Conservation (phyloP, 1,140 invertebrate species). For the Zaprionus tsacasi region DNA sequence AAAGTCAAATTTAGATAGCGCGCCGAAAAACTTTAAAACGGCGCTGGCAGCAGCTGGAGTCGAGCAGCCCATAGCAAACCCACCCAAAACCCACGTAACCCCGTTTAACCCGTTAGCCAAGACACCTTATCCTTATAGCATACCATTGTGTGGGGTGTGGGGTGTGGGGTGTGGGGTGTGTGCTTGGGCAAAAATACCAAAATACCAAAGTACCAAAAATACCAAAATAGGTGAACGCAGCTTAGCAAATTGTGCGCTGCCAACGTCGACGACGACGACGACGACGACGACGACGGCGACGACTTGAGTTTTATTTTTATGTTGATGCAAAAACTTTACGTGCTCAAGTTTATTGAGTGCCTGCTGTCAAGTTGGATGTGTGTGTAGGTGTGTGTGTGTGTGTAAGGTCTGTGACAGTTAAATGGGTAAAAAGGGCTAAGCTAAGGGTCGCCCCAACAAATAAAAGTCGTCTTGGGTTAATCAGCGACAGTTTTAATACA, state of each 20-base stretch:
- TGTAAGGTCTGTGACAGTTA: slow-evolving; percentile 28
- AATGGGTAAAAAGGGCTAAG: slow-evolving; percentile 36
- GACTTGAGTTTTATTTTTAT: slow-evolving; percentile 67
- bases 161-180: slow-evolving; percentile 4
- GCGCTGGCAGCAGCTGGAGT: slow-evolving; percentile 26
- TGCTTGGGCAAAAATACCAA: slow-evolving; percentile 23
- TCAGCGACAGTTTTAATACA: slow-evolving; percentile 39
- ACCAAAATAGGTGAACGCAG: slow-evolving; percentile 54
- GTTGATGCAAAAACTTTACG: slow-evolving; percentile 65
- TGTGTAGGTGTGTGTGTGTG: slow-evolving; percentile 5
- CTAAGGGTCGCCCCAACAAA: slow-evolving; percentile 26
- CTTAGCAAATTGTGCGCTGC: slow-evolving; percentile 59
- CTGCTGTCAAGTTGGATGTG: slow-evolving; percentile 26
- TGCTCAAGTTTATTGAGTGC: slow-evolving; percentile 63
- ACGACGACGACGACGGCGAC: slow-evolving; percentile 12
- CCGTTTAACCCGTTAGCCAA: background rate
- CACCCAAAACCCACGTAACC: background rate
- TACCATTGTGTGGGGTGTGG: background rate
- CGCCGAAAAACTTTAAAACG: slow-evolving; percentile 40
- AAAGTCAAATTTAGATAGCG: slow-evolving; percentile 35
- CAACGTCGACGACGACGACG: slow-evolving; percentile 25
- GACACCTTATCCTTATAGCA: slow-evolving; percentile 16
- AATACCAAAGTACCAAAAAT: slow-evolving; percentile 19
- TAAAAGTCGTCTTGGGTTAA: slow-evolving; percentile 35
- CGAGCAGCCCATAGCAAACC: background rate